Percentiles rank a stretch among this genome's conserved stretches.
phyloP scores from a whole-genome alignment of 2,113 vertebrate species.

The Lathamus discolor region DNA sequence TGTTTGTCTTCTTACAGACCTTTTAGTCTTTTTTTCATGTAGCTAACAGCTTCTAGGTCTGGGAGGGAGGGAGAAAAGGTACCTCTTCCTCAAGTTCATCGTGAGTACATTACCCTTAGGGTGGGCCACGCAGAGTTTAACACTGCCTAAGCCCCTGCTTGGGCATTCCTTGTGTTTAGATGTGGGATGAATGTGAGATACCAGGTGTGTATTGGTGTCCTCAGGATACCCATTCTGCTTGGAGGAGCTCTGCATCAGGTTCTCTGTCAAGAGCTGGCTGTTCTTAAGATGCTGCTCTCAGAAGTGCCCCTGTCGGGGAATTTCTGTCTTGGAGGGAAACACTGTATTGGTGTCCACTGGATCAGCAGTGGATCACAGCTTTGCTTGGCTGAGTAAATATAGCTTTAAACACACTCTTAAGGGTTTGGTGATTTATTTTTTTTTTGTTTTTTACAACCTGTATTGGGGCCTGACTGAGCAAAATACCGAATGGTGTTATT shows the following conservation, averaged over 20 bases:
- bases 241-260: background rate
- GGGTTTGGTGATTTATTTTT: background rate
- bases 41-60: background rate
- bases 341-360: background rate
- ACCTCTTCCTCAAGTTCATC: background rate
- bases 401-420: background rate
- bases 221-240: background rate
- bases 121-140: background rate
- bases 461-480: background rate
- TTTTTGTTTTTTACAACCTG: background rate
- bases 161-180: background rate
- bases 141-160: background rate
- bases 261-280: conserved; percentile 13
- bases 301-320: background rate
- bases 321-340: background rate
- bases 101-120: background rate
- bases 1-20: background rate
- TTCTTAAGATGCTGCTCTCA: background rate
- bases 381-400: background rate
- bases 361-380: background rate
- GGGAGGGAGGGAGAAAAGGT: background rate
- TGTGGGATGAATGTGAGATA: background rate
- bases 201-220: conserved; percentile 3
- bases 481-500: background rate
- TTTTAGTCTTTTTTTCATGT: background rate